A percentile compares a stretch with the other conserved stretches of the same genome.
Conservation (phyloP, 2,888 invertebrate species). For the Tenthredo amoena region DNA sequence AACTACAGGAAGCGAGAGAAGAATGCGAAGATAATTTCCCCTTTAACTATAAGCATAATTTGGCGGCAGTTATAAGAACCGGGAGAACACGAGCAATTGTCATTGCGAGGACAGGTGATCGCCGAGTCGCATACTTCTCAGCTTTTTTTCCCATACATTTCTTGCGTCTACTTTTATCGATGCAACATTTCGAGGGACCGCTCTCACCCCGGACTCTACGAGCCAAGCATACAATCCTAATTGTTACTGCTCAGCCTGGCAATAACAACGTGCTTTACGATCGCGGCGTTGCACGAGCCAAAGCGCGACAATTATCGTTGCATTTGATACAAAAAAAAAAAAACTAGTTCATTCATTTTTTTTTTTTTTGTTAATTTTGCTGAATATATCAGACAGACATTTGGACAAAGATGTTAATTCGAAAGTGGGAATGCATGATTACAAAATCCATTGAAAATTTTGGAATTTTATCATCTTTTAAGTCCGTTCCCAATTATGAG, state of each 20-base stretch:
- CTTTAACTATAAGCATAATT: neutral
- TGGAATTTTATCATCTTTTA: neutral
- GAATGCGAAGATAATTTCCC: neutral
- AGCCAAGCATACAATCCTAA: constrained; percentile 66
- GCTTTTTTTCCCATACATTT: neutral
- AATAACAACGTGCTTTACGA: constrained; percentile 67
- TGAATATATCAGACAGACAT: no score
- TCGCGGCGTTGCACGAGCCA: constrained; percentile 56
- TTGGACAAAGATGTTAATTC: no score
- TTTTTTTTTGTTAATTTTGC: no score
- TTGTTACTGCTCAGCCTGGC: constrained; percentile 68
- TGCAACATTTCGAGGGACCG: constrained; percentile 31
- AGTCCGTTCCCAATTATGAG: neutral
- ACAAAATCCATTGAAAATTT: neutral
- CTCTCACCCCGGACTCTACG: constrained; percentile 11
- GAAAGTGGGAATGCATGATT: neutral
- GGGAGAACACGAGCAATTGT: neutral
- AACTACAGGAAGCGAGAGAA: neutral
- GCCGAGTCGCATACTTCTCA: constrained; percentile 28
- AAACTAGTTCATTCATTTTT: neutral
- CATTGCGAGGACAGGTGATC: constrained; percentile 9
- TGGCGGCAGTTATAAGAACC: neutral
- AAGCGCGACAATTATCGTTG: constrained; percentile 66
- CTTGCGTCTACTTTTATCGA: constrained; percentile 38
- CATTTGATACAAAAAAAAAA: neutral